These are phyloP conservation scores for Clepsis dumicolana DNA, from an alignment of 2,888 invertebrate genomes.

Conservation along the genomic window DNA sequence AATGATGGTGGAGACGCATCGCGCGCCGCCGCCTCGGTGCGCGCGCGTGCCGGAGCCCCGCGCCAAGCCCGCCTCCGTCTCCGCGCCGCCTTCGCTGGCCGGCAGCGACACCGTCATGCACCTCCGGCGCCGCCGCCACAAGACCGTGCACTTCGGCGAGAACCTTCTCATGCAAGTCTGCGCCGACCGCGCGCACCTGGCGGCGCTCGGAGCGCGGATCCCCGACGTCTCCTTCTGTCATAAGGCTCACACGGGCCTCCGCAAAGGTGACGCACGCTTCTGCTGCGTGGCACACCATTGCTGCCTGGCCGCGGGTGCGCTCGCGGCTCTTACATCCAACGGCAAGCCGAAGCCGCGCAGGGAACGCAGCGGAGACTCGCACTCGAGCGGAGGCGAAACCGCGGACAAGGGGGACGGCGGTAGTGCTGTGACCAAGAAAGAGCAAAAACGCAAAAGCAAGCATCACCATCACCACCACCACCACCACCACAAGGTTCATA, in stretches of 20 bases:
- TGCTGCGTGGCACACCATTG: constrained; percentile 84
- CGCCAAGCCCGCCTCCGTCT: constrained; percentile 83
- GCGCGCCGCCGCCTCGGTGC: constrained; percentile 79
- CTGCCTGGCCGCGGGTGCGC: constrained; percentile 77
- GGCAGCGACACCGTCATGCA: constrained; percentile 85
- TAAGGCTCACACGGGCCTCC: constrained; percentile 76
- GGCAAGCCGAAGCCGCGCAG: constrained; percentile 72
- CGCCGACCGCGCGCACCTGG: constrained; percentile 88
- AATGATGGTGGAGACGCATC: constrained; percentile 85
- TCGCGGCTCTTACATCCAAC: constrained; percentile 72
- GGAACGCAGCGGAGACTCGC: constrained; percentile 79
- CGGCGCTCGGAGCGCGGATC: constrained; percentile 80
- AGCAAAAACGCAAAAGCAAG: constrained; percentile 69
- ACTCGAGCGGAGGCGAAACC: constrained; percentile 81
- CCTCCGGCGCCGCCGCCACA: constrained; percentile 90
- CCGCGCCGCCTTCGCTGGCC: constrained; percentile 85
- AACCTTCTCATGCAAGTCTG: constrained; percentile 91
- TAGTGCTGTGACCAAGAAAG: constrained; percentile 60
- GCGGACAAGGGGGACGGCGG: constrained; percentile 73
- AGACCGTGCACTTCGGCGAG: constrained; percentile 92
- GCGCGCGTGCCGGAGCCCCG: constrained; percentile 78
- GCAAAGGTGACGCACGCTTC: constrained; percentile 76
- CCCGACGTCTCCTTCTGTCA: constrained; percentile 83
- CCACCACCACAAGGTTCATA: constrained; percentile 78
- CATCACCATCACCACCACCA: constrained; percentile 77